Evolutionary conservation across 2,797 vertebrate species (phyloP).

Genomic region (Pelobates cultripes): DNA sequence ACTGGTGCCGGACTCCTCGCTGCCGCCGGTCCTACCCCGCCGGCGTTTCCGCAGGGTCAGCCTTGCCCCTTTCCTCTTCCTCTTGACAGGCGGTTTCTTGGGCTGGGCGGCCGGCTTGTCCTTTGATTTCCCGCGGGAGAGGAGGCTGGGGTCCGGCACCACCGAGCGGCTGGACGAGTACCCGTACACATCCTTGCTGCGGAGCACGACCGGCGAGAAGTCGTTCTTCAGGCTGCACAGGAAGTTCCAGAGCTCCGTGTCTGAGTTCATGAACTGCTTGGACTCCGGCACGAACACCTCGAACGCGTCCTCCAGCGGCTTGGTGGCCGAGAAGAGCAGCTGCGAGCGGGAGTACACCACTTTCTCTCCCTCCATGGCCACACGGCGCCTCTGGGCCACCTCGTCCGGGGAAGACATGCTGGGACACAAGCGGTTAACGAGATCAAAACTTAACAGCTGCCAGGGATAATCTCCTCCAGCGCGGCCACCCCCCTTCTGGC

Average conservation of each 20-base stretch:
- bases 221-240: slow-evolving; percentile 79
- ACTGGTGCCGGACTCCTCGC: background rate
- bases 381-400: slow-evolving; percentile 44
- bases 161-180: slow-evolving; percentile 76
- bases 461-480: slow-evolving; percentile 21
- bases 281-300: slow-evolving; percentile 77
- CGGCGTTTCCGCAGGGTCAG: slow-evolving; percentile 23
- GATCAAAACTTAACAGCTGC: slow-evolving; percentile 20
- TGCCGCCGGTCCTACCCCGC: slow-evolving; percentile 19
- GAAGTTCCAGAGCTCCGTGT: slow-evolving; percentile 79
- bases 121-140: slow-evolving; percentile 51
- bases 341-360: slow-evolving; percentile 78
- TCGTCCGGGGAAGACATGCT: background rate
- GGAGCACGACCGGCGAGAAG: slow-evolving; percentile 78
- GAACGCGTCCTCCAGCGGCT: slow-evolving; percentile 77
- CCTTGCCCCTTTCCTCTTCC: background rate
- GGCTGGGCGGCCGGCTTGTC: slow-evolving; percentile 38
- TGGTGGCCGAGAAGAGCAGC: slow-evolving; percentile 70
- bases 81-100: slow-evolving; percentile 18
- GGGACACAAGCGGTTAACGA: slow-evolving; percentile 15
- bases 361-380: slow-evolving; percentile 65
- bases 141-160: slow-evolving; percentile 68
- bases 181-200: slow-evolving; percentile 79
- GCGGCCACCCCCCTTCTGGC: slow-evolving; percentile 67
- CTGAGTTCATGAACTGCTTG: slow-evolving; percentile 79